Evolutionary conservation across 2,888 invertebrate species (phyloP), one percentile per base, ranked within the genome.

Genomic region (Hirtodrosophila cameraria): DNA sequence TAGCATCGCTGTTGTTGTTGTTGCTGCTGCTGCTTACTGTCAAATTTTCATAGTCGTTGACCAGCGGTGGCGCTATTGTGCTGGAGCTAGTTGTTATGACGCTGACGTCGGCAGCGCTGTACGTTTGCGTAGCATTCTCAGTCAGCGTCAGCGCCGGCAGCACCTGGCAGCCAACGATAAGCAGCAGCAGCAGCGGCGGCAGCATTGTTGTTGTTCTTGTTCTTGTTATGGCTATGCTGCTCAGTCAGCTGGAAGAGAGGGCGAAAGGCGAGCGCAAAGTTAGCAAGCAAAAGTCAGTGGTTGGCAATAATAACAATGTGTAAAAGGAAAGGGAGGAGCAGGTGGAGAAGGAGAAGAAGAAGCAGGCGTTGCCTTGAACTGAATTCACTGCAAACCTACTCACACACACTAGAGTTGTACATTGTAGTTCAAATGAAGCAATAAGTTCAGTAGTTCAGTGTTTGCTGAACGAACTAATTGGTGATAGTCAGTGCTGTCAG

Each of bases 361-460:
- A 50, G 61, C 59, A 83, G 84, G 80, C 73, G 86, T 78, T 64
- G 78, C 78, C 78, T 86, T 78, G 78, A 78, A 84, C 78, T 78
- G 63, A 80, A 78, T 78, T 80, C 54, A 55, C 55, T 57, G 66
- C 61, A 75, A 42, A 63, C 48, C 9, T 13, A 46, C 46, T 55
- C 35, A 48, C 53, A 45, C 13, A 49, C 18, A 50, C 27, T n/a
- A n/a, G n/a, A n/a, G n/a, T n/a, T n/a, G n/a, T n/a, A n/a, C n/a
- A n/a, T n/a, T n/a, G n/a, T n/a, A n/a, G n/a, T n/a, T n/a, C n/a
- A n/a, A n/a, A n/a, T n/a, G n/a, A n/a, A n/a, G n/a, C n/a, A n/a
- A n/a, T n/a, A n/a, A n/a, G n/a, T n/a, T n/a, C n/a, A n/a, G n/a
- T n/a, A n/a, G n/a, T n/a, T n/a, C n/a, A n/a, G n/a, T n/a, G n/a